Percentiles rank a stretch among this genome's conserved stretches.
Evolutionary conservation across 1,140 invertebrate genomes (phyloP).

Genomic region (Drosophila asahinai): DNA sequence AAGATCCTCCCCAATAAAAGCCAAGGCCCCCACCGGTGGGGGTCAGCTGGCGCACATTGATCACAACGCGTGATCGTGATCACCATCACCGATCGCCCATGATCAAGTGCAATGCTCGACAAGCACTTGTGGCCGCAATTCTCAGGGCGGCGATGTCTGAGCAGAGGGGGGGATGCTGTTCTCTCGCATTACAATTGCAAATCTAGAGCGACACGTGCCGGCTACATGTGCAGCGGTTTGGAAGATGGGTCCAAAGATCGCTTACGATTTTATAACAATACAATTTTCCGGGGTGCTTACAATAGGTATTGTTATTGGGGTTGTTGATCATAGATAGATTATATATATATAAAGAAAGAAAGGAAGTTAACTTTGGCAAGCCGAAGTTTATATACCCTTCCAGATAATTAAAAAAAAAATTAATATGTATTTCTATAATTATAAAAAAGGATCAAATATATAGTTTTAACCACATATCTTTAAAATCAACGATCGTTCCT

Average conservation of each 20-base stretch:
- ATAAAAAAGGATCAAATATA: no score
- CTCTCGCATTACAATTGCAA: constrained; percentile 9
- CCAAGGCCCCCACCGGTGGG: background rate
- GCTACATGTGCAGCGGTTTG: background rate
- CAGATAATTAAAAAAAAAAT: no score
- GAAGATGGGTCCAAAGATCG: constrained; percentile 6
- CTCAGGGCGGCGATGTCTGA: background rate
- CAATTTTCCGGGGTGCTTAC: background rate
- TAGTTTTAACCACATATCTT: no score
- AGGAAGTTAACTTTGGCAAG: no score
- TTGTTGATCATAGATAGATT: no score
- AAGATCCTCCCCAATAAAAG: background rate
- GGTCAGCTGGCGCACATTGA: constrained; percentile 8
- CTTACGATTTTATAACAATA: no score
- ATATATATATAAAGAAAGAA: no score
- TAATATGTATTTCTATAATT: no score
- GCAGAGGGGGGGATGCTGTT: background rate
- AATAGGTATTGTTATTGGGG: no score
- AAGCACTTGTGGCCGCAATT: background rate
- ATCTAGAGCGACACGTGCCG: constrained; percentile 12
- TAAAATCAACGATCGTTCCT: no score
- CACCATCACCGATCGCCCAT: constrained; percentile 10
- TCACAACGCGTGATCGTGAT: constrained; percentile 16
- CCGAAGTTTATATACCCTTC: no score
- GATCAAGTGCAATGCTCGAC: constrained; percentile 16